Evolutionary conservation across 30 jellyfish, hydroid and myxozoan species (phyloP).

Genomic region (Nemopilema nomurai): DNA sequence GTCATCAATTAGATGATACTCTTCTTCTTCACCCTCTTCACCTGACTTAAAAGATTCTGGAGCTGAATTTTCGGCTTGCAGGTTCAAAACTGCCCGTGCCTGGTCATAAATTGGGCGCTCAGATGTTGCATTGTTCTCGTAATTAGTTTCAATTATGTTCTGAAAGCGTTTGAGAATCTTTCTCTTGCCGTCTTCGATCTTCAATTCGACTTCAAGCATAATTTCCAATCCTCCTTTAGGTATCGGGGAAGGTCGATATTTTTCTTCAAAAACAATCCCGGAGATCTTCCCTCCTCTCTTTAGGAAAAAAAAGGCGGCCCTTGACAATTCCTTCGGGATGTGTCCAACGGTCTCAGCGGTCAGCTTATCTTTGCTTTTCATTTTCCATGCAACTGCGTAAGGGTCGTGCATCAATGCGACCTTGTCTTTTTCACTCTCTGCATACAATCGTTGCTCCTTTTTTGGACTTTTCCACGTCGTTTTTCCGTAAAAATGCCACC

Average conservation of each 20-base stretch:
- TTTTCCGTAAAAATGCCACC: slow-evolving; percentile 47
- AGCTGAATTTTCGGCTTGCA: slow-evolving; percentile 53
- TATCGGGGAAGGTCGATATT: background rate
- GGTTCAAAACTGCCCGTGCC: slow-evolving; percentile 58
- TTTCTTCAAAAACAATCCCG: background rate
- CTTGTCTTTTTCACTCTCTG: slow-evolving; percentile 25
- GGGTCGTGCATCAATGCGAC: slow-evolving; percentile 41
- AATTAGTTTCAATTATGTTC: slow-evolving; percentile 45
- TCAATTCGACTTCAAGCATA: background rate
- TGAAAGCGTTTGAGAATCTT: slow-evolving; percentile 57
- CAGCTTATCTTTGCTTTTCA: slow-evolving; percentile 16
- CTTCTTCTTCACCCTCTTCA: slow-evolving; percentile 51
- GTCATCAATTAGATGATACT: slow-evolving; percentile 52
- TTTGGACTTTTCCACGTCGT: slow-evolving; percentile 40
- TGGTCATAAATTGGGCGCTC: slow-evolving; percentile 52
- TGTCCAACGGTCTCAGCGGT: slow-evolving; percentile 16
- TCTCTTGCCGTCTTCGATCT: background rate
- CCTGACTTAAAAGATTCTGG: slow-evolving; percentile 9
- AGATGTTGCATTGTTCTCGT: slow-evolving; percentile 40
- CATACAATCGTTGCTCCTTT: slow-evolving; percentile 14
- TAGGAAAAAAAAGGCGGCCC: slow-evolving; percentile 27
- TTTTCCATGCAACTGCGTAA: slow-evolving; percentile 56
- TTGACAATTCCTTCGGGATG: slow-evolving; percentile 26
- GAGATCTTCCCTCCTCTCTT: slow-evolving; percentile 1
- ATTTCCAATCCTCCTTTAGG: background rate